These are phyloP conservation scores for Aquatica leii DNA, from an alignment of 2,888 invertebrate genomes.

Conservation along the genomic window DNA sequence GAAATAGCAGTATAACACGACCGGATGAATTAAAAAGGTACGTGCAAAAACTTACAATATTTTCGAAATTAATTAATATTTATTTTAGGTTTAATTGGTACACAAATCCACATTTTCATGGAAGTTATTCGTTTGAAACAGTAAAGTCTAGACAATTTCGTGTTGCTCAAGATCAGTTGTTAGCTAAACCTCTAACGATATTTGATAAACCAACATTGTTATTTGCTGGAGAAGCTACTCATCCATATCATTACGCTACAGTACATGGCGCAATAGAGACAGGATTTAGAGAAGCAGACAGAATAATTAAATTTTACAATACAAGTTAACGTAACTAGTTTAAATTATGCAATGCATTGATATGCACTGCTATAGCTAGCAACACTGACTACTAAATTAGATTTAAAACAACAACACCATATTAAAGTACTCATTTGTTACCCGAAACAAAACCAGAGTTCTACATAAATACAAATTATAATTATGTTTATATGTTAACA, in stretches of 20 bases:
- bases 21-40: not conserved
- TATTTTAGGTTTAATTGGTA: constrained; percentile 71
- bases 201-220: constrained; percentile 58
- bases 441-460: too few relatives aligned
- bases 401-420: too few relatives aligned
- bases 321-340: not conserved
- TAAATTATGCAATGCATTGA: too few relatives aligned
- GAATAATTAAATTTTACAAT: constrained; percentile 45
- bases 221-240: constrained; percentile 67
- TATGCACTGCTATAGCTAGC: too few relatives aligned
- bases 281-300: constrained; percentile 60
- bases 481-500: too few relatives aligned
- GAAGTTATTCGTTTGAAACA: constrained; percentile 42
- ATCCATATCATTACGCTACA: constrained; percentile 56
- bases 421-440: too few relatives aligned
- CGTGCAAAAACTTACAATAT: not conserved
- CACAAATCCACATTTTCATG: constrained; percentile 68
- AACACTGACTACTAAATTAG: too few relatives aligned
- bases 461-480: too few relatives aligned
- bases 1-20: not conserved
- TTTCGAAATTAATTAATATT: not conserved
- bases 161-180: constrained; percentile 51
- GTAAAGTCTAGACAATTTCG: constrained; percentile 27
- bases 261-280: constrained; percentile 62
- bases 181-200: constrained; percentile 53